Conservation (phyloP, 2,113 vertebrate species). For the Stigmatopora nigra region DNA sequence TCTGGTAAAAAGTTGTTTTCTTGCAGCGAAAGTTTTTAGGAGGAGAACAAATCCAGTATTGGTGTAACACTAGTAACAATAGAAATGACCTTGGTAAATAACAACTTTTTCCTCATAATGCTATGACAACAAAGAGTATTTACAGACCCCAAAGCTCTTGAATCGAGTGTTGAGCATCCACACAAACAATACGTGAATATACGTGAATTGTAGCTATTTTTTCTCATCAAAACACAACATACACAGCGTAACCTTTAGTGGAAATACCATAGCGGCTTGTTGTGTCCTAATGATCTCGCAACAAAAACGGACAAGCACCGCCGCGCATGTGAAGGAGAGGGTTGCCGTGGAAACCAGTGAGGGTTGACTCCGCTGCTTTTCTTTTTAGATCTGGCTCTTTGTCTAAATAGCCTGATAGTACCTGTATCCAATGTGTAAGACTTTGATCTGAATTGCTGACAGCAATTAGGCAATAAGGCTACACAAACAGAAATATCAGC, state of each 20-base stretch:
- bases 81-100: too few species aligned
- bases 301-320: constrained; percentile 17
- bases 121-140: too few species aligned
- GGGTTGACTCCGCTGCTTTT: neutral
- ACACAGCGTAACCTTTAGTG: constrained; percentile 49
- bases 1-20: too few species aligned
- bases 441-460: neutral
- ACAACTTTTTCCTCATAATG: too few species aligned
- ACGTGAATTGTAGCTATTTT: constrained; percentile 11
- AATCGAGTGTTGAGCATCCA: neutral
- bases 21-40: too few species aligned
- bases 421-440: neutral
- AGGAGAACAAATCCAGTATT: too few species aligned
- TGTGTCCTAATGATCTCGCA: constrained; percentile 44
- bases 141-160: neutral
- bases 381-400: neutral
- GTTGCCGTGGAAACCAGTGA: constrained; percentile 51
- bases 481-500: too few species aligned
- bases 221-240: constrained; percentile 42
- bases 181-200: neutral
- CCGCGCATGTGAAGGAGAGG: constrained; percentile 22
- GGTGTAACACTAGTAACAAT: too few species aligned
- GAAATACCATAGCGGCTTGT: constrained; percentile 48
- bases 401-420: neutral
- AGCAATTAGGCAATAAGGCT: neutral